Evolutionary conservation across 2,888 invertebrate species (phyloP).

Genomic region (Melinaea marsaeus): DNA sequence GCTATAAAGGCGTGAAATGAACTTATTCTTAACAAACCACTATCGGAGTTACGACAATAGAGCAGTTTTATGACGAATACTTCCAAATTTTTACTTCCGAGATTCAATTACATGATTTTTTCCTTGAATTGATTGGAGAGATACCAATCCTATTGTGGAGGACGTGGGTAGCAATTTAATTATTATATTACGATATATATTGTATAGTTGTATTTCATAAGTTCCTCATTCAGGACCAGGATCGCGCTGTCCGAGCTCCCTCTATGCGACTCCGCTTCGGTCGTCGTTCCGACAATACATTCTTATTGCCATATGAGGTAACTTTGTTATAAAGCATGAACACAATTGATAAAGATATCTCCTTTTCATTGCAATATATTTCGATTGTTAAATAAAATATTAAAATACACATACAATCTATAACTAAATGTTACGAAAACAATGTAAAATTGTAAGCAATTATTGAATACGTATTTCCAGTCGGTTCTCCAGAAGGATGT

Average conservation of each 20-base stretch:
- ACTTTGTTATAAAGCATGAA: background rate
- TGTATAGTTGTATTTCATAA: slow-evolving; percentile 20
- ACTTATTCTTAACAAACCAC: slow-evolving; percentile 66
- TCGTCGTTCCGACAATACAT: slow-evolving; percentile 83
- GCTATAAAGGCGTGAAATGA: slow-evolving; percentile 63
- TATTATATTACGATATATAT: slow-evolving; percentile 16
- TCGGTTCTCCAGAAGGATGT: slow-evolving; percentile 68
- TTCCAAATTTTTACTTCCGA: slow-evolving; percentile 33
- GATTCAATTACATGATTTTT: slow-evolving; percentile 19
- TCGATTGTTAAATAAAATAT: too few species aligned
- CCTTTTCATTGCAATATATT: too few species aligned
- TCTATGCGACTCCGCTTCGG: slow-evolving; percentile 88
- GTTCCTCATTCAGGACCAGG: slow-evolving; percentile 58
- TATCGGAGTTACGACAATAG: slow-evolving; percentile 63
- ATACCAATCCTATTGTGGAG: slow-evolving; percentile 20
- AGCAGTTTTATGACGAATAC: slow-evolving; percentile 44
- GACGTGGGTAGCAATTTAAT: slow-evolving; percentile 25
- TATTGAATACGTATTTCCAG: slow-evolving; percentile 46
- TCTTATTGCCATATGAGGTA: slow-evolving; percentile 70
- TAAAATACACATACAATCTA: too few species aligned
- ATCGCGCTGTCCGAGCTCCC: slow-evolving; percentile 85
- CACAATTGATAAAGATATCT: too few species aligned
- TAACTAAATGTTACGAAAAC: too few species aligned
- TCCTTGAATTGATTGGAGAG: slow-evolving; percentile 10
- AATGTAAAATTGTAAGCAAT: background rate